These are phyloP conservation scores for Antheraea assamensis DNA, from an alignment of 2,888 invertebrate genomes.

Conservation along the genomic window DNA sequence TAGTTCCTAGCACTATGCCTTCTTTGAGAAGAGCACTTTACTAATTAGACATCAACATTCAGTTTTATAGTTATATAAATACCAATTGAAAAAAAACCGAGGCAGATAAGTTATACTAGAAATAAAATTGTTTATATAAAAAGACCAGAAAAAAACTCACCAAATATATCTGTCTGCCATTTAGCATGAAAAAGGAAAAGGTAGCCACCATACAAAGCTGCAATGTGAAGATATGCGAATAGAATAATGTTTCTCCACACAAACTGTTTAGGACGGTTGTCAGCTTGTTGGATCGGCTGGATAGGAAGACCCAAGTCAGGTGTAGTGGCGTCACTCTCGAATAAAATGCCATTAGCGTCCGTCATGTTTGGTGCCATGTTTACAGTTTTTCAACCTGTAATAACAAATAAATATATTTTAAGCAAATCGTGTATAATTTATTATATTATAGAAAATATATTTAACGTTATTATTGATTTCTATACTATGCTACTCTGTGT, in stretches of 20 bases:
- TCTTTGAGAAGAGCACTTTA: too few relatives aligned
- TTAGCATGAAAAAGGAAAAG: slow-evolving; percentile 88
- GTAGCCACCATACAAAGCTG: slow-evolving; percentile 89
- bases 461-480: too few relatives aligned
- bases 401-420: background rate
- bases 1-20: too few relatives aligned
- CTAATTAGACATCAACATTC: too few relatives aligned
- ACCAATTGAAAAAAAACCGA: background rate
- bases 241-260: slow-evolving; percentile 94
- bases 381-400: slow-evolving; percentile 25
- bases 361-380: slow-evolving; percentile 74
- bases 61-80: too few relatives aligned
- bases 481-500: too few relatives aligned
- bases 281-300: slow-evolving; percentile 75
- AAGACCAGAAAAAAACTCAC: slow-evolving; percentile 82
- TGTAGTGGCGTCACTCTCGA: slow-evolving; percentile 74
- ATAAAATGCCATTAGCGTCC: slow-evolving; percentile 73
- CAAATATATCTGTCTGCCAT: slow-evolving; percentile 86
- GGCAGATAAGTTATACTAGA: background rate
- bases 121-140: background rate
- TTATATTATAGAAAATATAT: too few relatives aligned
- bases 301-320: slow-evolving; percentile 67
- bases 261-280: slow-evolving; percentile 80
- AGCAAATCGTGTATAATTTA: background rate
- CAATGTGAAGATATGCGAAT: slow-evolving; percentile 88